Conservation (phyloP, 2,888 invertebrate genomes). For the Cistogaster globosa region DNA sequence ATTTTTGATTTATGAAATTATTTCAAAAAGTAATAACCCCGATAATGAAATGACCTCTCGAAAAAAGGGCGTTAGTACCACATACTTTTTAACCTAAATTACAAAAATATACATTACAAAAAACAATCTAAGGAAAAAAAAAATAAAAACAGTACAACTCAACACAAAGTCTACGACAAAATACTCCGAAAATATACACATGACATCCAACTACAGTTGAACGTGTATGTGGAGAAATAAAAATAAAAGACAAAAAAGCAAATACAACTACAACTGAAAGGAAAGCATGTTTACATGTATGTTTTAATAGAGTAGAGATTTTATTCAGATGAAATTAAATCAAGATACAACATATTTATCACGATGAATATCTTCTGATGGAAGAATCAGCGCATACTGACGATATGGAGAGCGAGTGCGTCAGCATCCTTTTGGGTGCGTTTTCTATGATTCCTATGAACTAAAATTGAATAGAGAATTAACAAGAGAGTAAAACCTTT, state of each 20-base stretch:
- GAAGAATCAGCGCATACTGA: slow-evolving; percentile 31
- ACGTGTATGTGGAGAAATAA: neutral
- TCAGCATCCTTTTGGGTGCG: slow-evolving; percentile 69
- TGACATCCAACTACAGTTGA: slow-evolving; percentile 16
- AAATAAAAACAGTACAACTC: slow-evolving; percentile 13
- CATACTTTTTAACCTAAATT: slow-evolving; percentile 74
- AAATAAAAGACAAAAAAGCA: neutral
- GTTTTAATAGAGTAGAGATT: slow-evolving; percentile 33
- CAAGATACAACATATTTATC: neutral
- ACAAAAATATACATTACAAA: slow-evolving; percentile 49
- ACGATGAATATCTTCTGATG: slow-evolving; percentile 6
- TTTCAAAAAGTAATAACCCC: neutral
- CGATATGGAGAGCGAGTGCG: slow-evolving; percentile 20
- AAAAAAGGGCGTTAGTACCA: slow-evolving; percentile 74
- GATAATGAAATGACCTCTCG: slow-evolving; percentile 48
- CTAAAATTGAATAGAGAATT: too few relatives aligned
- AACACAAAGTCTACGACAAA: slow-evolving; percentile 72
- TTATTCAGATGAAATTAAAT: slow-evolving; percentile 37
- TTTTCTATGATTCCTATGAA: slow-evolving; percentile 37
- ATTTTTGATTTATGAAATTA: too few relatives aligned
- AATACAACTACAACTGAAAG: slow-evolving; percentile 42
- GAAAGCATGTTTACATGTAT: neutral
- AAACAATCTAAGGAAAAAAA: slow-evolving; percentile 40
- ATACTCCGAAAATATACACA: slow-evolving; percentile 73
- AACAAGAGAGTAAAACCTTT: neutral